These are phyloP conservation scores for Parus major DNA, from an alignment of 2,113 vertebrate genomes.

Conservation along the genomic window DNA sequence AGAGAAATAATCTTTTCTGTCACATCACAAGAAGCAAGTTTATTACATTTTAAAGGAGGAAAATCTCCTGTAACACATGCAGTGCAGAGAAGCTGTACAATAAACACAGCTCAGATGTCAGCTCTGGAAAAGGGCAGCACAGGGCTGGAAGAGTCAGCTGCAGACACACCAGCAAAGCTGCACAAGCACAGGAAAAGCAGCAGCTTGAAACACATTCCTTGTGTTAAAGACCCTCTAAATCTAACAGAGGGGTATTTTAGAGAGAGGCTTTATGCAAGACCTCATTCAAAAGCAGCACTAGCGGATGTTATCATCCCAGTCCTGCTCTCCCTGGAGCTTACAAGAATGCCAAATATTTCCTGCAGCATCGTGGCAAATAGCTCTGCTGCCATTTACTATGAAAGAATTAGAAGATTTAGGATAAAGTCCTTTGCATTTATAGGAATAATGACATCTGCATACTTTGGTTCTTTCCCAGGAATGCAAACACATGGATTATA, in stretches of 20 bases:
- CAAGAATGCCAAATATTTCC: constrained; percentile 52
- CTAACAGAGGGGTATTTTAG: not conserved
- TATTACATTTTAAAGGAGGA: not conserved
- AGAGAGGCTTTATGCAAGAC: not conserved
- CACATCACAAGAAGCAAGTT: not conserved
- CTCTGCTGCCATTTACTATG: not conserved
- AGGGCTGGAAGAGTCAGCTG: not conserved
- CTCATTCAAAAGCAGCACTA: constrained; percentile 17
- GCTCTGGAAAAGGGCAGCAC: not conserved
- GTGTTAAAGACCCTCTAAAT: not conserved
- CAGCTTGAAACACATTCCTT: not conserved
- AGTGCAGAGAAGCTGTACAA: not conserved
- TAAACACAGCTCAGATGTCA: not conserved
- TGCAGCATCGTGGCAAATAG: not conserved
- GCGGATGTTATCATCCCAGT: constrained; percentile 15
- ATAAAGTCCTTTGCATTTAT: constrained; percentile 8
- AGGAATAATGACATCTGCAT: not conserved
- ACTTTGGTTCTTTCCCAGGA: not conserved
- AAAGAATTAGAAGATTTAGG: constrained; percentile 32
- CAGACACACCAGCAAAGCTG: not conserved
- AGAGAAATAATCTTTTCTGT: not conserved
- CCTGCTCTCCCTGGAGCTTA: constrained; percentile 38
- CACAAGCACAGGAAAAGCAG: not conserved
- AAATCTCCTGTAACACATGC: not conserved
- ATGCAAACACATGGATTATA: not conserved